Percentiles rank a stretch among this genome's conserved stretches.
phyloP scores from a whole-genome alignment of 2,888 invertebrate species.

The Stenchaetothrips biformis region DNA sequence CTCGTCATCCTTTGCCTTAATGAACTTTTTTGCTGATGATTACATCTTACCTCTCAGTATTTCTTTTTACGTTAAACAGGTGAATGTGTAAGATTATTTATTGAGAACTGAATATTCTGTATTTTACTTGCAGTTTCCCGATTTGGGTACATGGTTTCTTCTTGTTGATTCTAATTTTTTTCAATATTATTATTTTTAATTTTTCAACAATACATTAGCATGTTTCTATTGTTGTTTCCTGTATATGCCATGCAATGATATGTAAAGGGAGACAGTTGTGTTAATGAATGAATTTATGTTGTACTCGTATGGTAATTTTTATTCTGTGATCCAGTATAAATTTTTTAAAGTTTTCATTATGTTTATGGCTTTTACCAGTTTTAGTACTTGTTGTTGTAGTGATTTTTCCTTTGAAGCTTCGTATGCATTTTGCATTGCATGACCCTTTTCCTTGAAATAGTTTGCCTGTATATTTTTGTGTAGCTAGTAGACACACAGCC shows the following conservation, averaged over 20 bases:
- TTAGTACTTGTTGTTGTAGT: background rate
- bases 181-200: slow-evolving; percentile 27
- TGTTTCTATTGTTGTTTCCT: background rate
- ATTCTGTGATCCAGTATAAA: background rate
- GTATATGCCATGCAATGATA: background rate
- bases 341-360: background rate
- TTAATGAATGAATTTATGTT: background rate
- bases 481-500: background rate
- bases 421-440: slow-evolving; percentile 20
- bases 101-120: background rate
- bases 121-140: background rate
- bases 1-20: background rate
- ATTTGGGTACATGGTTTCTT: background rate
- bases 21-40: background rate
- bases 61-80: background rate
- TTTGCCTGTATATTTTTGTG: slow-evolving; percentile 26
- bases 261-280: background rate
- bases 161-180: slow-evolving; percentile 29
- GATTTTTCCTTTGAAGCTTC: background rate
- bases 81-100: background rate
- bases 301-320: too few species aligned
- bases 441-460: slow-evolving; percentile 27
- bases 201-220: too few species aligned
- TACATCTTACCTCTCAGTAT: background rate
- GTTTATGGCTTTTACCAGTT: background rate